These are phyloP conservation scores for Nephrocerus scutellatus DNA, from an alignment of 2,888 invertebrate species.

Conservation along the genomic window DNA sequence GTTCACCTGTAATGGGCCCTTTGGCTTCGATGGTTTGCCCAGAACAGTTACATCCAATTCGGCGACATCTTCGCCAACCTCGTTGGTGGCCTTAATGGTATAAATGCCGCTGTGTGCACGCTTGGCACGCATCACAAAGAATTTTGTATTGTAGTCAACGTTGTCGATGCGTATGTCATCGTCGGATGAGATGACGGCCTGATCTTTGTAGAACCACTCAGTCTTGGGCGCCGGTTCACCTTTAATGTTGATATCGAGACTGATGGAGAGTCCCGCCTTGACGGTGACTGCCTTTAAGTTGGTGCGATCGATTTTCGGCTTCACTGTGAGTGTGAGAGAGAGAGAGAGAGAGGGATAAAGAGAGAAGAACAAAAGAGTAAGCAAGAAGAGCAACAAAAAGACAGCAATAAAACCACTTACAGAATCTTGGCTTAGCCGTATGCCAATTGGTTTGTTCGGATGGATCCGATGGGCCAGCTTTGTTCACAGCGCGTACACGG, in stretches of 20 bases:
- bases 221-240: slow-evolving; percentile 93
- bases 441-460: slow-evolving; percentile 89
- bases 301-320: slow-evolving; percentile 88
- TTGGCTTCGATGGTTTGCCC: slow-evolving; percentile 69
- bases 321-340: slow-evolving; percentile 57
- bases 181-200: slow-evolving; percentile 56
- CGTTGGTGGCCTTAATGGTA: slow-evolving; percentile 81
- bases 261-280: slow-evolving; percentile 82
- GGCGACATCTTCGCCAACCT: slow-evolving; percentile 86
- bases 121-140: slow-evolving; percentile 75
- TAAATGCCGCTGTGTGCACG: slow-evolving; percentile 81
- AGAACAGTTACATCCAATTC: slow-evolving; percentile 84
- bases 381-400: background rate
- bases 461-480: slow-evolving; percentile 88
- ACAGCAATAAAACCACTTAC: slow-evolving; percentile 59
- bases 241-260: slow-evolving; percentile 78
- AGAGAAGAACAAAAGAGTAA: background rate
- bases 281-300: slow-evolving; percentile 77
- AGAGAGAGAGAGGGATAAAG: background rate
- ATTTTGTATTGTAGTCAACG: slow-evolving; percentile 85
- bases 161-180: slow-evolving; percentile 65
- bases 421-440: slow-evolving; percentile 78
- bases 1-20: slow-evolving; percentile 81
- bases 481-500: slow-evolving; percentile 88
- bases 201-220: slow-evolving; percentile 77